Percentiles rank a stretch among this genome's conserved stretches.
These are phyloP conservation scores for Hyperoplus immaculatus DNA, from an alignment of 2,797 vertebrate genomes.

Conservation along the genomic window DNA sequence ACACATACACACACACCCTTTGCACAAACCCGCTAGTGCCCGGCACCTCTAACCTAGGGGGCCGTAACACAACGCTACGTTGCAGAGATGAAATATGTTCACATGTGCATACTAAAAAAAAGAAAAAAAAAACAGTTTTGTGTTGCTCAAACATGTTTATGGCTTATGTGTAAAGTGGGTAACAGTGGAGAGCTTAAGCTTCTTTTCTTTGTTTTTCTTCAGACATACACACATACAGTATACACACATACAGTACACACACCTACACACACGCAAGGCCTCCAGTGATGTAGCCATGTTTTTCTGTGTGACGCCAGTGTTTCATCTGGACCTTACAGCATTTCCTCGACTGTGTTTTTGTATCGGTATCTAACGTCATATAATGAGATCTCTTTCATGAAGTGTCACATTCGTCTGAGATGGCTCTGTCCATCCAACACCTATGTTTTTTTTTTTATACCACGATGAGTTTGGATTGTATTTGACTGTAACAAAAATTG, in stretches of 20 bases:
- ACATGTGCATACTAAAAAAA: slow-evolving; percentile 78
- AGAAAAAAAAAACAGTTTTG: slow-evolving; percentile 73
- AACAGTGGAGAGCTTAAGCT: slow-evolving; percentile 59
- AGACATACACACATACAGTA: slow-evolving; percentile 22
- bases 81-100: slow-evolving; percentile 69
- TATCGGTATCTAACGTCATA: slow-evolving; percentile 74
- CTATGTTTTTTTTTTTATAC: slow-evolving; percentile 69
- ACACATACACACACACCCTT: slow-evolving; percentile 30
- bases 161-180: slow-evolving; percentile 76
- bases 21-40: slow-evolving; percentile 56
- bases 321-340: slow-evolving; percentile 71
- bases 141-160: slow-evolving; percentile 79
- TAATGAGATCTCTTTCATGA: slow-evolving; percentile 64
- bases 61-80: slow-evolving; percentile 60
- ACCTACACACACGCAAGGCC: slow-evolving; percentile 38
- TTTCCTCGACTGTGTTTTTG: slow-evolving; percentile 75
- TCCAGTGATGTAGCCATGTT: slow-evolving; percentile 75
- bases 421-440: slow-evolving; percentile 75
- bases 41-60: slow-evolving; percentile 59
- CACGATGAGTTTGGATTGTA: slow-evolving; percentile 69
- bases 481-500: slow-evolving; percentile 68
- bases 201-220: slow-evolving; percentile 25
- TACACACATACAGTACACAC: slow-evolving; percentile 23
- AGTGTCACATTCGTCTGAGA: slow-evolving; percentile 72
- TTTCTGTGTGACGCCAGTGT: slow-evolving; percentile 72